These are phyloP conservation scores for Girardia tigrina DNA, from an alignment of 2,888 invertebrate genomes.

Conservation along the genomic window DNA sequence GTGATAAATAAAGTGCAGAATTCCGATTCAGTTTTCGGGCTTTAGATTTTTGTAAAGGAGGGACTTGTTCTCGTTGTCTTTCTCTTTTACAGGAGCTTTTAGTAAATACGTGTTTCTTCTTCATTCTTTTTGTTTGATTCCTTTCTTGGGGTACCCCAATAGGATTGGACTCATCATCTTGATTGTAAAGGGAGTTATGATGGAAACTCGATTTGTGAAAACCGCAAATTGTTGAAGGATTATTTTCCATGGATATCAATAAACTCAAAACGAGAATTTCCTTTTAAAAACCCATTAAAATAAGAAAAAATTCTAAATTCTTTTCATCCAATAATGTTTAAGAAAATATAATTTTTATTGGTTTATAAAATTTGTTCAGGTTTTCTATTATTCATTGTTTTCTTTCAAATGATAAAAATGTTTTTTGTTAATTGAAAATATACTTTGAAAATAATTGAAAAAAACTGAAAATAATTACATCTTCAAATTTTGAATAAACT, in stretches of 20 bases:
- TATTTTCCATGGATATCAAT: not conserved
- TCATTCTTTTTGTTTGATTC: not conserved
- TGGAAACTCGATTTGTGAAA: not conserved
- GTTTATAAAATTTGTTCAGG: not conserved
- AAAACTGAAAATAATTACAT: too few relatives aligned
- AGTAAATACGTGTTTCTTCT: not conserved
- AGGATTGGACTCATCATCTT: not conserved
- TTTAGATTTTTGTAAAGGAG: not conserved
- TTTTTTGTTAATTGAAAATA: too few relatives aligned
- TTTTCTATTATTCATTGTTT: too few relatives aligned
- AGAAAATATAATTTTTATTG: not conserved
- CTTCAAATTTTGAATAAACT: too few relatives aligned
- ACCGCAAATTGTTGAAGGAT: not conserved
- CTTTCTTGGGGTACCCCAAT: not conserved
- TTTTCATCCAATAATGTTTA: not conserved
- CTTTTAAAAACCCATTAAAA: not conserved
- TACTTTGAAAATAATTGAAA: too few relatives aligned
- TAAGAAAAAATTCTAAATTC: not conserved
- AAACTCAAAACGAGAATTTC: not conserved
- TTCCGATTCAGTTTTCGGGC: not conserved
- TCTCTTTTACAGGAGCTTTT: not conserved
- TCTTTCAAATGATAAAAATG: too few relatives aligned
- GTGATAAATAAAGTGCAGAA: not conserved
- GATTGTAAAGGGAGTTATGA: not conserved
- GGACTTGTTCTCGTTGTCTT: not conserved